A percentile compares a stretch with the other conserved stretches of the same genome.
These are phyloP conservation scores for Alosa sapidissima DNA, from an alignment of 2,797 vertebrate species.

Conservation along the genomic window DNA sequence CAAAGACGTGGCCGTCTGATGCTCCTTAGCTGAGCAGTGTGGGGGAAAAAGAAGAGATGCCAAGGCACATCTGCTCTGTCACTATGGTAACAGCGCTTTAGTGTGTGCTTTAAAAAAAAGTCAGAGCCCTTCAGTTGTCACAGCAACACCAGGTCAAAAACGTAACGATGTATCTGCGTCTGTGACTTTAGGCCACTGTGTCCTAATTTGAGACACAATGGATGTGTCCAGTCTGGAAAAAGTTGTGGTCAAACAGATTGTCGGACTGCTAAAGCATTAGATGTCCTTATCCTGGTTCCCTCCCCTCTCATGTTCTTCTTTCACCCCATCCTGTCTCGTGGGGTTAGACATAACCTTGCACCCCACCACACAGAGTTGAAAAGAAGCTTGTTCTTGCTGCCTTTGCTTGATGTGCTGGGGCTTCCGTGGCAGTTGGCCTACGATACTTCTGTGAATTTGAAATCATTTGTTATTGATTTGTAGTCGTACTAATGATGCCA, in stretches of 20 bases:
- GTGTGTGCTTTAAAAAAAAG: constrained; percentile 38
- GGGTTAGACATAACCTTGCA: not conserved
- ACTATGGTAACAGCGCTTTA: constrained; percentile 52
- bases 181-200: constrained; percentile 28
- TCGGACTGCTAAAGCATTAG: not conserved
- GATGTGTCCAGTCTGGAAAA: not conserved
- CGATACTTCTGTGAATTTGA: too few species aligned
- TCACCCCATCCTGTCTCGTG: not conserved
- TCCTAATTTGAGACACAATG: not conserved
- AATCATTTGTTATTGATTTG: too few species aligned
- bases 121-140: constrained; percentile 32
- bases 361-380: not conserved
- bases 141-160: constrained; percentile 36
- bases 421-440: too few species aligned
- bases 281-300: not conserved
- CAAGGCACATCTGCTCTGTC: constrained; percentile 36
- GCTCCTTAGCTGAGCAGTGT: not conserved
- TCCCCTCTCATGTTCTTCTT: not conserved
- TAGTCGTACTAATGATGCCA: too few species aligned
- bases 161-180: not conserved
- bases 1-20: constrained; percentile 7
- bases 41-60: constrained; percentile 31
- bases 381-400: not conserved
- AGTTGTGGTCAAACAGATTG: not conserved
- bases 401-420: not conserved